A percentile compares a stretch with the other conserved stretches of the same genome.
Conservation (phyloP, 2,113 vertebrate species). For the Taurulus bubalis region DNA sequence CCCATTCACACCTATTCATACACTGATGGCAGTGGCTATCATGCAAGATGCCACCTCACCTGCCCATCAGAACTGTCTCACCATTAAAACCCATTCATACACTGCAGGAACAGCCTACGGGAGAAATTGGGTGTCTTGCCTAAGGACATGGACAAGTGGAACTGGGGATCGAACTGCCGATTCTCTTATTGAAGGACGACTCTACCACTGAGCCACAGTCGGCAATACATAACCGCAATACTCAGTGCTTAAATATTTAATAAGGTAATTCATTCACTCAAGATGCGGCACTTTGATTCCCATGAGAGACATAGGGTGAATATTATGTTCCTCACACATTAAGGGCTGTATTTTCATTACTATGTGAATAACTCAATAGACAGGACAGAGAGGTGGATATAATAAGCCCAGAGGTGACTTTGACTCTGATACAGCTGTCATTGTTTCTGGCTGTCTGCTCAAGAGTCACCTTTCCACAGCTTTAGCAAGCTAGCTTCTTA, state of each 20-base stretch:
- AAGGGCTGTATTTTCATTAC: slow-evolving; percentile 38
- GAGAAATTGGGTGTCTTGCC: neutral
- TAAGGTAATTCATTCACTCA: slow-evolving; percentile 5
- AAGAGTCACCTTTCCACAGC: slow-evolving; percentile 42
- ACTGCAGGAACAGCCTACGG: neutral
- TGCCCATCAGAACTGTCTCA: neutral
- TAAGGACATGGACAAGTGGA: neutral
- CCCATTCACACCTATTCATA: neutral
- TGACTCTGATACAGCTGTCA: slow-evolving; percentile 47
- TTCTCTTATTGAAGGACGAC: neutral
- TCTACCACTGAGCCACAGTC: neutral
- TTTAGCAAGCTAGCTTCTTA: slow-evolving; percentile 12
- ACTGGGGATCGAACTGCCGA: neutral
- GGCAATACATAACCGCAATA: neutral
- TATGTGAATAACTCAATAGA: slow-evolving; percentile 43
- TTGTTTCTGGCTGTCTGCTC: slow-evolving; percentile 49
- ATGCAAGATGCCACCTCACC: neutral
- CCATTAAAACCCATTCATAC: neutral
- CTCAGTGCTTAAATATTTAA: slow-evolving; percentile 14
- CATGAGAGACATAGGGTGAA: slow-evolving; percentile 29
- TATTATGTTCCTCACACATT: slow-evolving; percentile 22
- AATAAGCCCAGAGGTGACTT: slow-evolving; percentile 65
- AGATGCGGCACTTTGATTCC: slow-evolving; percentile 9
- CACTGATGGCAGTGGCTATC: neutral
- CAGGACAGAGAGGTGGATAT: slow-evolving; percentile 28